These are phyloP conservation scores for Fukomys damarensis DNA, from an alignment of 2,113 vertebrate species.

Conservation along the genomic window DNA sequence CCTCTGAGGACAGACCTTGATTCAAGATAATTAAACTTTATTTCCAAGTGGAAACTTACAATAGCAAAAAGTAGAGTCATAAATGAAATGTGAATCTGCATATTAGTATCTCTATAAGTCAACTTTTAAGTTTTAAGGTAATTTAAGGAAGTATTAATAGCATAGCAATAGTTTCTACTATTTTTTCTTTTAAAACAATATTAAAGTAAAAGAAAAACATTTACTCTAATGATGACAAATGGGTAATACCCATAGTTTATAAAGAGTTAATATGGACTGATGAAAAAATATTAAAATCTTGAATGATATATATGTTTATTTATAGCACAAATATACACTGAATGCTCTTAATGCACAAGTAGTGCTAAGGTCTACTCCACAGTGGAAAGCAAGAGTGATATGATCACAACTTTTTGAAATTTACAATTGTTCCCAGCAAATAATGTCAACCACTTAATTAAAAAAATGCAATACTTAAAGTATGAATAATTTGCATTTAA, in stretches of 20 bases:
- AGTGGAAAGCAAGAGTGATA: neutral
- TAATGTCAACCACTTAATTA: neutral
- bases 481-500: neutral
- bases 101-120: neutral
- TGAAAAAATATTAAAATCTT: neutral
- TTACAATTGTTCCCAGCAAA: neutral
- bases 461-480: neutral
- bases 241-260: neutral
- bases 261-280: neutral
- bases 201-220: slow-evolving; percentile 2
- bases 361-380: neutral
- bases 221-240: neutral
- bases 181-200: slow-evolving; percentile 27
- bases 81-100: neutral
- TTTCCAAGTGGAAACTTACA: neutral
- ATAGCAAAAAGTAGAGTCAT: neutral
- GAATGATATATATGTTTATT: neutral
- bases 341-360: neutral
- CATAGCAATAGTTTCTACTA: neutral
- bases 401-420: neutral
- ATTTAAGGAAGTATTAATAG: neutral
- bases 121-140: neutral
- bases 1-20: neutral
- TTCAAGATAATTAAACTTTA: neutral
- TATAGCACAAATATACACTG: neutral